These are phyloP conservation scores for Nomada goodeniana DNA, from an alignment of 2,888 invertebrate species.

Conservation along the genomic window DNA sequence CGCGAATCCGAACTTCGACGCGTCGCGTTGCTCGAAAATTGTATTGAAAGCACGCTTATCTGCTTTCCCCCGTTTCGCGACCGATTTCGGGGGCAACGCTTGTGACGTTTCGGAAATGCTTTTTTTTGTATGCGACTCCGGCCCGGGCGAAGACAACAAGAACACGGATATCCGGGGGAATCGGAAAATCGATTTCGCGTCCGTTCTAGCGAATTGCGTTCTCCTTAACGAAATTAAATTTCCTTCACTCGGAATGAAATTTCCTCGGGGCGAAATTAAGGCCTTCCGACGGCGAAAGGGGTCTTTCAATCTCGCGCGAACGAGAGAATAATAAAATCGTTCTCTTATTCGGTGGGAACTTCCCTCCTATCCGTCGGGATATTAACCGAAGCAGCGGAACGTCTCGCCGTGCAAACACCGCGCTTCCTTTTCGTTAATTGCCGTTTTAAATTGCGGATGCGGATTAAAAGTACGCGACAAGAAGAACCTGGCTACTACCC, in stretches of 20 bases:
- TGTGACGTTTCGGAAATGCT: background rate
- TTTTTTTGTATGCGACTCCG: background rate
- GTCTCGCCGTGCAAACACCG: too few relatives aligned
- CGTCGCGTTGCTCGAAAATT: background rate
- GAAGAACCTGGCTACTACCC: too few relatives aligned
- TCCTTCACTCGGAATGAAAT: slow-evolving; percentile 24
- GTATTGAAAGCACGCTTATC: too few relatives aligned
- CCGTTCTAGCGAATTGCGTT: slow-evolving; percentile 25
- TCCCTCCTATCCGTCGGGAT: background rate
- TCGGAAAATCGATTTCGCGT: slow-evolving; percentile 33
- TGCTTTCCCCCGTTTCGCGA: too few relatives aligned
- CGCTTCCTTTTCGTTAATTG: too few relatives aligned
- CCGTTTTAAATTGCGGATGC: too few relatives aligned
- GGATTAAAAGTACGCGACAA: too few relatives aligned
- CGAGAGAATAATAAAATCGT: slow-evolving; percentile 16
- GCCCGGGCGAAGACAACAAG: background rate
- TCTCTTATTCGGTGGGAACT: too few relatives aligned
- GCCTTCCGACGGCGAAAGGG: background rate
- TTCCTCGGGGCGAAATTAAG: slow-evolving; percentile 35
- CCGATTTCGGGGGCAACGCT: too few relatives aligned
- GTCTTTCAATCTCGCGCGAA: slow-evolving; percentile 3
- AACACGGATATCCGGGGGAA: background rate
- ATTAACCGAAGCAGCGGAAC: too few relatives aligned
- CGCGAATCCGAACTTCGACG: too few relatives aligned
- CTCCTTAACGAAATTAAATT: slow-evolving; percentile 47